These are phyloP conservation scores for Drosophila mulleri DNA, from an alignment of 2,888 invertebrate genomes.

Conservation along the genomic window DNA sequence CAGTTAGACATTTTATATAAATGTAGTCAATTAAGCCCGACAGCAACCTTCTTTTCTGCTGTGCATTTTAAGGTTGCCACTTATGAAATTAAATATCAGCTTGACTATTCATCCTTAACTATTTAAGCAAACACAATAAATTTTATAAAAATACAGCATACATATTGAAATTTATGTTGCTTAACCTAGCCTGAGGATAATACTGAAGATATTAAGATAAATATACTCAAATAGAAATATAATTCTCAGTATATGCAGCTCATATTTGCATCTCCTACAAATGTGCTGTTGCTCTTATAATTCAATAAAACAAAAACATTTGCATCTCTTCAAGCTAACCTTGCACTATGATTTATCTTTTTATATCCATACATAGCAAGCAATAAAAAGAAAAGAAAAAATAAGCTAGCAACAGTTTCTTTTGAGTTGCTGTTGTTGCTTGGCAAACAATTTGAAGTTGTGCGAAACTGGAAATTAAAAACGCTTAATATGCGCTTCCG, in stretches of 20 bases:
- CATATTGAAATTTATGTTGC: neutral
- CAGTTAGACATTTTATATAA: neutral
- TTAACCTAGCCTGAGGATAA: neutral
- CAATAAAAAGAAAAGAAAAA: neutral
- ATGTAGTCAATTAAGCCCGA: neutral
- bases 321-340: neutral
- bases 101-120: neutral
- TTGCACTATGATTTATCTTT: neutral
- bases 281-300: neutral
- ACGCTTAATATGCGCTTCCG: constrained; percentile 73
- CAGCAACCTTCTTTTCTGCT: no score
- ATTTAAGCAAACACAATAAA: neutral
- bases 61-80: no score
- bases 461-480: constrained; percentile 74
- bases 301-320: neutral
- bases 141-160: neutral
- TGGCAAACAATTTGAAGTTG: constrained; percentile 60
- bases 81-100: neutral
- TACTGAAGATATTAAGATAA: neutral
- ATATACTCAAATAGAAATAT: neutral
- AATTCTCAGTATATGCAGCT: neutral
- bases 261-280: neutral
- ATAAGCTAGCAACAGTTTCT: constrained; percentile 24
- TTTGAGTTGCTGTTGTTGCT: constrained; percentile 22
- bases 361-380: neutral